Conservation (phyloP, 2,888 invertebrate genomes). For the Melinaea menophilus region DNA sequence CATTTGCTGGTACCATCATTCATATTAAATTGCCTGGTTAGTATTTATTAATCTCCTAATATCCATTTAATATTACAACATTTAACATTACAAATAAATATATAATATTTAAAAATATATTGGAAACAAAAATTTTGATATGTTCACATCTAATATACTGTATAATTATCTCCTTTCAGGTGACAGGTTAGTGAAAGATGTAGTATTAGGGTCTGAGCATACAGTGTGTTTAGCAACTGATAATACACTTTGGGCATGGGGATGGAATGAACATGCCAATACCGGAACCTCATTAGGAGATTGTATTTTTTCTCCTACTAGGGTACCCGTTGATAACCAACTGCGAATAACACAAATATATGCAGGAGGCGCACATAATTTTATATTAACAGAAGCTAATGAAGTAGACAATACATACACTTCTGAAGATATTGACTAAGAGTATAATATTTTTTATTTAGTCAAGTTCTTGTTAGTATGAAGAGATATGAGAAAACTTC, state of each 20-base stretch:
- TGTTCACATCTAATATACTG: neutral
- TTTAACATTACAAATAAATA: neutral
- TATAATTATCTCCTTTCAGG: slow-evolving; percentile 47
- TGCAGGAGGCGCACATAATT: slow-evolving; percentile 70
- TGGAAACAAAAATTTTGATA: neutral
- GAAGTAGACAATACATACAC: slow-evolving; percentile 6
- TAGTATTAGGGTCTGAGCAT: slow-evolving; percentile 88
- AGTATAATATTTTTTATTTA: neutral
- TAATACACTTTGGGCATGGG: slow-evolving; percentile 86
- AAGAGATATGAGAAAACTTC: no score
- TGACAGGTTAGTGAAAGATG: slow-evolving; percentile 69
- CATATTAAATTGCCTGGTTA: slow-evolving; percentile 61
- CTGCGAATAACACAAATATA: slow-evolving; percentile 52
- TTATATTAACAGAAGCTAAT: slow-evolving; percentile 47
- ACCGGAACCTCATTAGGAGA: slow-evolving; percentile 81
- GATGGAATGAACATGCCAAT: slow-evolving; percentile 94
- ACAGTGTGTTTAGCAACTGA: slow-evolving; percentile 82
- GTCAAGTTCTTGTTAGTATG: no score
- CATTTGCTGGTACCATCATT: slow-evolving; percentile 52
- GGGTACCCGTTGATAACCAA: slow-evolving; percentile 45
- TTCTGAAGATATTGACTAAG: slow-evolving; percentile 3
- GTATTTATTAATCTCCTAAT: slow-evolving; percentile 24
- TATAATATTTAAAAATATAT: no score
- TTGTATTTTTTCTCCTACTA: slow-evolving; percentile 51
- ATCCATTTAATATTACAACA: neutral